Evolutionary conservation across 1,140 invertebrate genomes (phyloP).

Genomic region (Zaprionus kolodkinae): DNA sequence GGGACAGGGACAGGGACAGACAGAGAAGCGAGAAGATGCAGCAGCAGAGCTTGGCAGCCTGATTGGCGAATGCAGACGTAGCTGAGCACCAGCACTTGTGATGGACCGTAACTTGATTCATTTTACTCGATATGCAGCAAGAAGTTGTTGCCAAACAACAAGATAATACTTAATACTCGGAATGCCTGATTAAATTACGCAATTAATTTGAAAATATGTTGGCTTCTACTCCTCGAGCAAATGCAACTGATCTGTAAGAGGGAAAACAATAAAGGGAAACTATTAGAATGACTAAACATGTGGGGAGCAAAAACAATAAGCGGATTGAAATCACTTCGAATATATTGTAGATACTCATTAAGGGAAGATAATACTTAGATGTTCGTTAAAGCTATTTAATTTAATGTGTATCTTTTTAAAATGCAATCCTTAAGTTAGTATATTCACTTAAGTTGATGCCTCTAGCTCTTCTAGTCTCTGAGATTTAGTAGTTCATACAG

Average conservation of each 20-base stretch:
- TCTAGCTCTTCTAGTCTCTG: too few relatives aligned
- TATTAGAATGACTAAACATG: background rate
- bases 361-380: too few relatives aligned
- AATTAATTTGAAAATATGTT: slow-evolving; percentile 2
- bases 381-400: too few relatives aligned
- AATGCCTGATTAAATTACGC: background rate
- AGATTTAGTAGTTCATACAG: too few relatives aligned
- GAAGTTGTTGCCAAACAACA: background rate
- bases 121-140: slow-evolving; percentile 3
- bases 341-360: too few relatives aligned
- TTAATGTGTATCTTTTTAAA: too few relatives aligned
- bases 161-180: slow-evolving; percentile 1
- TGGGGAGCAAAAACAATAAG: background rate
- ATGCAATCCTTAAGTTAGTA: too few relatives aligned
- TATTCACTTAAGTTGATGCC: too few relatives aligned
- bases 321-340: too few relatives aligned
- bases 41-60: background rate
- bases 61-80: too few relatives aligned
- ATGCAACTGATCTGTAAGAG: background rate
- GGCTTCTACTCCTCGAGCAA: background rate
- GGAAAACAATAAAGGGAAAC: background rate
- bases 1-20: background rate
- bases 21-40: too few relatives aligned
- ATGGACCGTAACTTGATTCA: slow-evolving; percentile 1
- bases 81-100: background rate